phyloP scores from a whole-genome alignment of 2,113 vertebrate species.

The Micronycteris hirsuta region DNA sequence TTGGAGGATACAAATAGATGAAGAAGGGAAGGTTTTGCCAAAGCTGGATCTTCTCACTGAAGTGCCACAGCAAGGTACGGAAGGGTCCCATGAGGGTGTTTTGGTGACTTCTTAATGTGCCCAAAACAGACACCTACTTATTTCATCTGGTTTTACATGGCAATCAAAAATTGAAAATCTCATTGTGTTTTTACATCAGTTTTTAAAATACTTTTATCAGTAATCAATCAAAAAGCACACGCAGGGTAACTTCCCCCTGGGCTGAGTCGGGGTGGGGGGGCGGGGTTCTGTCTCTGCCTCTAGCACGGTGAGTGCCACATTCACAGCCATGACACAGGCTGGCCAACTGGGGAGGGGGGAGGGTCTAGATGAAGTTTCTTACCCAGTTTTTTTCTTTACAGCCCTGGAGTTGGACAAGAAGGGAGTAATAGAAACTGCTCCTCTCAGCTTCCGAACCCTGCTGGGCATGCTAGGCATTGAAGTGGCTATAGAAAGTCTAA shows the following conservation, averaged over 20 bases:
- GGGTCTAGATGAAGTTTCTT: neutral
- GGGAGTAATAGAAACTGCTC: constrained; percentile 50
- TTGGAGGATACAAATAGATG: constrained; percentile 83
- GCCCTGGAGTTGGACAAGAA: constrained; percentile 78
- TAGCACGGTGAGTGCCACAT: accelerated
- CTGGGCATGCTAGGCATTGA: constrained; percentile 85
- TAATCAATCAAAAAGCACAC: neutral
- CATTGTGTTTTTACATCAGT: neutral
- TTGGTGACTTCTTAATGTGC: neutral
- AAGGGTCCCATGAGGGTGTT: neutral
- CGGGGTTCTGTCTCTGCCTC: neutral
- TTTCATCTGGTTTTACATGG: neutral
- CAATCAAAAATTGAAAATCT: neutral
- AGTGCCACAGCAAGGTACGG: constrained; percentile 81
- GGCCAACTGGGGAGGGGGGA: neutral
- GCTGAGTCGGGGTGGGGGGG: too few species aligned
- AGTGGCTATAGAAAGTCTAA: constrained; percentile 83
- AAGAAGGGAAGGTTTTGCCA: constrained; percentile 79
- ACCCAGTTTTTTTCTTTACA: constrained; percentile 60
- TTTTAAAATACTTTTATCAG: neutral
- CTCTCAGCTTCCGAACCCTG: constrained; percentile 81
- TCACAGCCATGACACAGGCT: accelerated
- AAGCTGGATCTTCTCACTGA: constrained; percentile 86
- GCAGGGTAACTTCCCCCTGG: neutral
- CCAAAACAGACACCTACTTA: neutral